Conservation (phyloP, 2,888 invertebrate species). For the Chrysolina haemoptera region DNA sequence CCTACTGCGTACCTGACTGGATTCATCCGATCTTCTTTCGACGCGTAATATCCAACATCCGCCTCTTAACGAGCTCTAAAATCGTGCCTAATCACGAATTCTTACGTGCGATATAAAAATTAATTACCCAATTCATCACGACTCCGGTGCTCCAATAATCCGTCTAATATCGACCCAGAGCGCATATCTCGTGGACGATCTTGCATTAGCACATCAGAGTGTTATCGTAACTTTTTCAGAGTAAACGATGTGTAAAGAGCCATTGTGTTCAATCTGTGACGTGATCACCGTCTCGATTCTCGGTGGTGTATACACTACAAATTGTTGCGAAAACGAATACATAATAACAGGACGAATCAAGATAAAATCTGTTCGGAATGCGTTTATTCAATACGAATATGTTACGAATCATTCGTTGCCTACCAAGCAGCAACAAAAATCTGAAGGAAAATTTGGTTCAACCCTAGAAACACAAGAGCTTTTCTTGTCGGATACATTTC, state of each 20-base stretch:
- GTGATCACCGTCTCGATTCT: not conserved
- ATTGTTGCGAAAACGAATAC: not conserved
- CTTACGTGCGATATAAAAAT: conserved; percentile 19
- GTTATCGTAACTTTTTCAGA: not conserved
- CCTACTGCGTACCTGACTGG: not conserved
- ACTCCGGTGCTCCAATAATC: not conserved
- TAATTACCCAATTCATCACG: conserved; percentile 15
- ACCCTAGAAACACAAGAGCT: too few relatives aligned
- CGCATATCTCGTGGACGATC: conserved; percentile 14
- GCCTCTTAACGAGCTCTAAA: conserved; percentile 3
- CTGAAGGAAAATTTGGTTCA: too few relatives aligned
- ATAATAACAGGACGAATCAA: too few relatives aligned
- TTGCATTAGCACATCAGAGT: conserved; percentile 15
- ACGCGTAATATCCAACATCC: conserved; percentile 1
- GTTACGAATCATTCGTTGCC: too few relatives aligned
- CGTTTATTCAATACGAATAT: too few relatives aligned
- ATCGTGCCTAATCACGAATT: conserved; percentile 23
- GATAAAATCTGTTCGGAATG: too few relatives aligned
- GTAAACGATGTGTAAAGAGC: conserved; percentile 17
- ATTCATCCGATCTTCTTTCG: not conserved
- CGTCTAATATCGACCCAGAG: conserved; percentile 1
- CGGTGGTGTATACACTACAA: not conserved
- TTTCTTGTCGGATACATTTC: too few relatives aligned
- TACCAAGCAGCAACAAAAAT: too few relatives aligned
- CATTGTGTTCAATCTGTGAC: conserved; percentile 16